Evolutionary conservation across 2,888 invertebrate genomes (phyloP).

Genomic region (Macrosiphum euphorbiae): DNA sequence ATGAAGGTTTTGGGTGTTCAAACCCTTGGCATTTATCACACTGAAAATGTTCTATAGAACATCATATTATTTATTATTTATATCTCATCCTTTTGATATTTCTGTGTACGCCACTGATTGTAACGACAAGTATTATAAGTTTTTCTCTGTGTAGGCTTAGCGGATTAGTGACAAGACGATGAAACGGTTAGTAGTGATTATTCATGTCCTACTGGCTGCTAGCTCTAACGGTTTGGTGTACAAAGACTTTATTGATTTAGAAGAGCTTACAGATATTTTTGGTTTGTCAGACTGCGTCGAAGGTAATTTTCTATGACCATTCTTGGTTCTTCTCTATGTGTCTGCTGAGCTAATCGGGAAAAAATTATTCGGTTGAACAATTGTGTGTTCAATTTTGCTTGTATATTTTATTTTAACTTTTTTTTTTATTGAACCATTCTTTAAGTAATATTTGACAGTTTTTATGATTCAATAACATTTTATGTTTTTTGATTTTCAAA

Average conservation of each 20-base stretch:
- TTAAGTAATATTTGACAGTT: neutral
- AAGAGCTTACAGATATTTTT: constrained; percentile 69
- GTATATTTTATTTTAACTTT: neutral
- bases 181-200: constrained; percentile 40
- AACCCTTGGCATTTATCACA: neutral
- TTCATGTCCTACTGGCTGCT: constrained; percentile 25
- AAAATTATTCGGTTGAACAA: neutral
- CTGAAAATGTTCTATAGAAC: neutral
- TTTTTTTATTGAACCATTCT: neutral
- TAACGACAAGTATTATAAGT: constrained; percentile 28
- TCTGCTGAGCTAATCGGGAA: neutral
- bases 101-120: neutral
- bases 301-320: constrained; percentile 69
- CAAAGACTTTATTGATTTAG: constrained; percentile 67
- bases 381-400: neutral
- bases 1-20: neutral
- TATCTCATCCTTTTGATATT: neutral
- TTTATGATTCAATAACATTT: neutral
- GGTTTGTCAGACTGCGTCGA: constrained; percentile 70
- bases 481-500: neutral
- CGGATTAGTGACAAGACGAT: constrained; percentile 14
- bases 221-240: constrained; percentile 56
- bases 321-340: constrained; percentile 20
- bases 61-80: neutral
- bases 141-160: constrained; percentile 25